phyloP scores from a whole-genome alignment of 1,140 invertebrate genomes.

The Tetragnatha versicolor region DNA sequence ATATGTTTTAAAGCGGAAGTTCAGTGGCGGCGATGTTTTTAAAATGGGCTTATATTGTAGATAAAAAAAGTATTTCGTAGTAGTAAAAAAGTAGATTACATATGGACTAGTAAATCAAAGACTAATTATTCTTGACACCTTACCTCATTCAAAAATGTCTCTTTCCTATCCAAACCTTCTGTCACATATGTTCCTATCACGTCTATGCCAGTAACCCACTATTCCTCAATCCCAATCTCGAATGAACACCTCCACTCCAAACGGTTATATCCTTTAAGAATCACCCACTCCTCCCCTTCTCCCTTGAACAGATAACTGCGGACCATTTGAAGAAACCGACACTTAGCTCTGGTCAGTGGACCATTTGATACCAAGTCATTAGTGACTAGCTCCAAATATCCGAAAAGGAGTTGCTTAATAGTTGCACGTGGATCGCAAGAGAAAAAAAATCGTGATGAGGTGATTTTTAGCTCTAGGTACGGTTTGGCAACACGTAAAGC shows the following conservation, averaged over 20 bases:
- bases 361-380: constrained; percentile 49
- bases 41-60: no score
- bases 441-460: background rate
- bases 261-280: constrained; percentile 27
- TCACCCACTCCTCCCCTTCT: background rate
- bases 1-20: no score
- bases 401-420: constrained; percentile 5
- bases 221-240: background rate
- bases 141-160: no score
- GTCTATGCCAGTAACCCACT: constrained; percentile 11
- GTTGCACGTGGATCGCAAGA: constrained; percentile 12
- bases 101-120: no score
- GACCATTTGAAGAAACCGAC: constrained; percentile 48
- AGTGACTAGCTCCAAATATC: constrained; percentile 29
- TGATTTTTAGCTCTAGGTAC: constrained; percentile 34
- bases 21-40: no score
- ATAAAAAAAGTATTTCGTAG: no score
- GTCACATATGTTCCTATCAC: no score
- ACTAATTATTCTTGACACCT: no score
- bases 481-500: no score
- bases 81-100: no score
- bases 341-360: constrained; percentile 27
- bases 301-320: constrained; percentile 45
- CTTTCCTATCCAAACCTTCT: no score
- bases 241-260: constrained; percentile 14